These are phyloP conservation scores for Eupithecia pulchellata DNA, from an alignment of 2,888 invertebrate genomes.

Conservation along the genomic window DNA sequence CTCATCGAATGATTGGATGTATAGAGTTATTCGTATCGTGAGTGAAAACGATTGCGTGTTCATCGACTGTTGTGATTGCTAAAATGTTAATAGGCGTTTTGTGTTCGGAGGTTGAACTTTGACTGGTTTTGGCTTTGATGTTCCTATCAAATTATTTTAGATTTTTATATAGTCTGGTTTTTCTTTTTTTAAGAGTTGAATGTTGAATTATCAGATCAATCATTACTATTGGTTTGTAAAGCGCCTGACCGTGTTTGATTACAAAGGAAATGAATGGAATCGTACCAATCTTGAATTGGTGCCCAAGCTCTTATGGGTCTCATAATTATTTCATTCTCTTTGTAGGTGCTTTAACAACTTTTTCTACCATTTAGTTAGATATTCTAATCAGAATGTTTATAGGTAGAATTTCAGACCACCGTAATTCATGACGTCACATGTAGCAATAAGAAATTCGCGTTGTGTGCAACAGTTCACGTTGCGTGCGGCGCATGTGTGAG, in stretches of 20 bases:
- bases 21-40: conserved; percentile 74
- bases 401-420: neutral
- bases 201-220: neutral
- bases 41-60: conserved; percentile 67
- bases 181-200: neutral
- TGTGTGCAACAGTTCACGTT: conserved; percentile 57
- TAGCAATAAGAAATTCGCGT: conserved; percentile 32
- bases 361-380: too few species aligned
- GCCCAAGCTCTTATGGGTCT: neutral
- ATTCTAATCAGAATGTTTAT: neutral
- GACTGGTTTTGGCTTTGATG: conserved; percentile 14
- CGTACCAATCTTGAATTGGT: neutral
- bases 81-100: conserved; percentile 78
- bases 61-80: conserved; percentile 72
- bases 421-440: conserved; percentile 25
- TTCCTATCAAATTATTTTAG: neutral
- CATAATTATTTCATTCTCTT: neutral
- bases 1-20: conserved; percentile 55
- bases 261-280: neutral
- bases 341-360: too few species aligned
- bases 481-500: conserved; percentile 71
- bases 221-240: neutral
- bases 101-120: conserved; percentile 2
- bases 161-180: neutral
- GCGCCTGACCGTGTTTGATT: neutral